Percentiles rank a stretch among this genome's conserved stretches.
These are phyloP conservation scores for Trichacis sp. DNA, from an alignment of 2,888 invertebrate species.

Conservation along the genomic window DNA sequence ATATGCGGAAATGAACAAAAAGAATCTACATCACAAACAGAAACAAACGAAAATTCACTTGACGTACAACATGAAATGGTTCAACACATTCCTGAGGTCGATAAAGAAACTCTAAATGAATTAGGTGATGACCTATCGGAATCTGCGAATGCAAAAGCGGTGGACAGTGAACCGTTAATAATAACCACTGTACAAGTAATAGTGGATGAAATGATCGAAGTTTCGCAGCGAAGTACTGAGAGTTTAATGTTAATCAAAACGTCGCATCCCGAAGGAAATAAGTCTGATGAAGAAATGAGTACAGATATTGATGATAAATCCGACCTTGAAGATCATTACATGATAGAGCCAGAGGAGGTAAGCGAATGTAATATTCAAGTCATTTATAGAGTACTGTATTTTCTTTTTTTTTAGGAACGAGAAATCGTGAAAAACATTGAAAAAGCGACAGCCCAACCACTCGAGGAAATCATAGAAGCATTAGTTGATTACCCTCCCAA, in stretches of 20 bases:
- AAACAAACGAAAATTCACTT: slow-evolving; percentile 10
- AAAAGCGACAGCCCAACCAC: slow-evolving; percentile 49
- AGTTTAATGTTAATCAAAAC: slow-evolving; percentile 47
- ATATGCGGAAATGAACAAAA: slow-evolving; percentile 3
- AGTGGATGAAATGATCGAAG: slow-evolving; percentile 55
- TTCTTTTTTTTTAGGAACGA: neutral
- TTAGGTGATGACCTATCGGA: slow-evolving; percentile 10
- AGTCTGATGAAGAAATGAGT: neutral
- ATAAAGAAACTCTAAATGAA: slow-evolving; percentile 14
- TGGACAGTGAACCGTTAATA: slow-evolving; percentile 36
- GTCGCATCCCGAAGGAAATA: slow-evolving; percentile 35
- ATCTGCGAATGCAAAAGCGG: slow-evolving; percentile 3
- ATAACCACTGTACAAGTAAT: slow-evolving; percentile 55
- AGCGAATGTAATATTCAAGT: neutral
- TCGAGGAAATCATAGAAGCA: slow-evolving; percentile 55
- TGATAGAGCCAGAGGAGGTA: slow-evolving; percentile 20
- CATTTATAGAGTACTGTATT: neutral
- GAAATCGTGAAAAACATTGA: slow-evolving; percentile 46
- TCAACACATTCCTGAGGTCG: slow-evolving; percentile 15
- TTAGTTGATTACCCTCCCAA: slow-evolving; percentile 44
- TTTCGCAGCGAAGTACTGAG: slow-evolving; percentile 54
- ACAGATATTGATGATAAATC: neutral
- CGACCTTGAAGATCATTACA: neutral
- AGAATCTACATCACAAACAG: slow-evolving; percentile 15
- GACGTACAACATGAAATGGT: slow-evolving; percentile 33